These are phyloP conservation scores for Tolmerus cingulatus DNA, from an alignment of 2,888 invertebrate species.

Conservation along the genomic window DNA sequence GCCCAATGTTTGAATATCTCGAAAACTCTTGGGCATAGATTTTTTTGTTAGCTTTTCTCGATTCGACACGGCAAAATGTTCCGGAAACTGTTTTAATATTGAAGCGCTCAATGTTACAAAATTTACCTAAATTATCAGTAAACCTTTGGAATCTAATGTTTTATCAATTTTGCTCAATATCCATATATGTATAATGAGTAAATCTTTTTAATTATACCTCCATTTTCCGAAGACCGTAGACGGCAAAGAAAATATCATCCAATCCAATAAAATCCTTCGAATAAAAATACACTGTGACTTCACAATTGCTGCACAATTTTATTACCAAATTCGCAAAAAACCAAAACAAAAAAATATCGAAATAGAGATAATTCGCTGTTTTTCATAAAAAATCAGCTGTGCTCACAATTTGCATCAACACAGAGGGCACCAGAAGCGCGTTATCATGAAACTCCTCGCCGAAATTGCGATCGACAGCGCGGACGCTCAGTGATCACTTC, in stretches of 20 bases:
- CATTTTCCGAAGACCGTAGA: not conserved
- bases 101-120: too few relatives aligned
- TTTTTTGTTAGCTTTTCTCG: too few relatives aligned
- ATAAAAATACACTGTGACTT: not conserved
- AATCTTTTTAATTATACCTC: not conserved
- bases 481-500: not conserved
- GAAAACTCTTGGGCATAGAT: too few relatives aligned
- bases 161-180: too few relatives aligned
- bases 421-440: not conserved
- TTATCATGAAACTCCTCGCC: not conserved
- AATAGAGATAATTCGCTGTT: not conserved
- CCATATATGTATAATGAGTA: not conserved
- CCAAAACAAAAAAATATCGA: not conserved
- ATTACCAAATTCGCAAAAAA: not conserved
- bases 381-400: not conserved
- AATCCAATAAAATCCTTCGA: not conserved
- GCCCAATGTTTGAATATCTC: too few relatives aligned
- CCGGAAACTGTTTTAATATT: too few relatives aligned
- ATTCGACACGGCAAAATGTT: too few relatives aligned
- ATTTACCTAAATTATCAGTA: too few relatives aligned
- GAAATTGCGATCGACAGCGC: not conserved
- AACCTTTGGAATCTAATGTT: not conserved
- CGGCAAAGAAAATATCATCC: not conserved
- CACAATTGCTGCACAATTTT: not conserved
- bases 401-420: not conserved